Base-by-base conservation (phyloP, 2,113 vertebrate species). In the Sceloporus undulatus region DNA sequence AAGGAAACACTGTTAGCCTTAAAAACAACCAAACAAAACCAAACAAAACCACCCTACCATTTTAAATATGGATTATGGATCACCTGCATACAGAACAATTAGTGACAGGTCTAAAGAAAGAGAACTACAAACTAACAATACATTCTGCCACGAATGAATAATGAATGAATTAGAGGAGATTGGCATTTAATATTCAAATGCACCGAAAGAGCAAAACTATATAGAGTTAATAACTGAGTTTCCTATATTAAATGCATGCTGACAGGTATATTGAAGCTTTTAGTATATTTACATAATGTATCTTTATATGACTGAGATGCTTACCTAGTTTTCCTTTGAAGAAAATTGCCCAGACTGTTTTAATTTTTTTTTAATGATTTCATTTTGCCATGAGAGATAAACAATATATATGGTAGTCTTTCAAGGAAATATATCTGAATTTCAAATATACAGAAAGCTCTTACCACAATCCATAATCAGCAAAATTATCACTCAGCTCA, bases 361-460 rank as follows among this genome's bases (percentile, higher is more conserved):
- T 79, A 80, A 87, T 90, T 94, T 92, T 90, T 14, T 29, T 89
- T 76, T 29, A 94, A 92, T 74, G 0, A 94, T 91, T 91, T 91
- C 88, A 79, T 85, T 91, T 90, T 93, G 92, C 92, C 93, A 94
- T 91, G 91, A 94, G 91, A 91, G 90, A 0, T 0, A 88, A 84
- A 86, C 13, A 8, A 54, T 91, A 91, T 91, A 89, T 87, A 79
- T 81, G 80, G 92, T 92, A 75, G 76, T 87, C 56, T 94, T 95
- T 95, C 88, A 94, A 92, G 89, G 86, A 85, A 94, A 91, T 59
- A 93, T 75, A 95, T 95, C 93, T 96, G 90, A 95, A 96, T 96
- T 90, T 94, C 76, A 92, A 93, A 90, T 94, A 87, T 2, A 85
- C 84, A 70, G 52, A 91, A 92, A 79, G 52, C 90, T 93, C 79